These are phyloP conservation scores for Amphipyra berbera DNA, from an alignment of 2,888 invertebrate species.

Conservation along the genomic window DNA sequence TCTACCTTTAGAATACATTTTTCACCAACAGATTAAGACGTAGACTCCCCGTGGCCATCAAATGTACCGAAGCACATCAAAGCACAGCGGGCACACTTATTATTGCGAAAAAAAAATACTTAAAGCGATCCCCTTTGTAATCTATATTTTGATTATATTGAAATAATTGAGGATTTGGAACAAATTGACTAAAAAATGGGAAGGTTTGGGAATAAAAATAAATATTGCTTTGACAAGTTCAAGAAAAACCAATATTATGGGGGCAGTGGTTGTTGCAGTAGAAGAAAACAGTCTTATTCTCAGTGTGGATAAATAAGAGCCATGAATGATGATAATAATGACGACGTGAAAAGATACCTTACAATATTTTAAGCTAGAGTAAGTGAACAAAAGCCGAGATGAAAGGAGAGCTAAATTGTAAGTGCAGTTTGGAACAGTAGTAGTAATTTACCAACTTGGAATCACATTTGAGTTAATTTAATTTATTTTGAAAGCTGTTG, in stretches of 20 bases:
- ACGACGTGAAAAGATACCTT: too few species aligned
- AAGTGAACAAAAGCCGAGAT: background rate
- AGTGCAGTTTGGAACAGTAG: background rate
- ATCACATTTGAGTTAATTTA: slow-evolving; percentile 2
- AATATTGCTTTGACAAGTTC: background rate
- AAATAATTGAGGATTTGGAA: slow-evolving; percentile 52
- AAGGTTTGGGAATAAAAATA: too few species aligned
- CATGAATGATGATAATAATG: too few species aligned
- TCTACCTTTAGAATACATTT: slow-evolving; percentile 56
- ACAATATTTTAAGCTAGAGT: too few species aligned
- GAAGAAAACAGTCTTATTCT: too few species aligned
- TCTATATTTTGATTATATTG: slow-evolving; percentile 61
- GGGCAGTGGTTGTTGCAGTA: background rate
- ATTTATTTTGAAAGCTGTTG: slow-evolving; percentile 11
- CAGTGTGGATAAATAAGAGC: too few species aligned
- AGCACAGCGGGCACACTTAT: slow-evolving; percentile 77
- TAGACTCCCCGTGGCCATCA: slow-evolving; percentile 76
- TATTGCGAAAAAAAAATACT: slow-evolving; percentile 73
- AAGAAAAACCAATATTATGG: background rate
- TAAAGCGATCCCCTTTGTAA: slow-evolving; percentile 72
- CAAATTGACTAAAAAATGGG: slow-evolving; percentile 28
- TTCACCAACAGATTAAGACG: slow-evolving; percentile 78
- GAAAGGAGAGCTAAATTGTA: background rate
- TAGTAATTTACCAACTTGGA: background rate
- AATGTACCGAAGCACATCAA: slow-evolving; percentile 75